Conservation (phyloP, 2,113 vertebrate species). For the Pachypanchax playfairii region DNA sequence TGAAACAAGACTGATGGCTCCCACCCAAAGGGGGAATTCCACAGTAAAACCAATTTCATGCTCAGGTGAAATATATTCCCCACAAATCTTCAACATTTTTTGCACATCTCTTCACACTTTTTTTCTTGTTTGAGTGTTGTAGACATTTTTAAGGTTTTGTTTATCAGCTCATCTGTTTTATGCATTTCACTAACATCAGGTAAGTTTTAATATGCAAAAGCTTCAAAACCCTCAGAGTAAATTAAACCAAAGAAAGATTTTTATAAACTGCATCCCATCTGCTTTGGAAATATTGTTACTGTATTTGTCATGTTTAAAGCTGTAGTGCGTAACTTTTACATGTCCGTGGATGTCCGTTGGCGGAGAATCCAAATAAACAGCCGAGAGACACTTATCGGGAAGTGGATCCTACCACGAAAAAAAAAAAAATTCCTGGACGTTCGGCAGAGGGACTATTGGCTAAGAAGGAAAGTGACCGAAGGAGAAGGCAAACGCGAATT, state of each 20-base stretch:
- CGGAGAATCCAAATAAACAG: no score
- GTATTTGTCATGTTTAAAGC: no score
- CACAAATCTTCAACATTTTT: slow-evolving; percentile 1
- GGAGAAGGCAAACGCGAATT: no score
- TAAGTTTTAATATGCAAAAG: neutral
- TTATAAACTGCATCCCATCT: neutral
- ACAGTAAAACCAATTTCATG: slow-evolving; percentile 40
- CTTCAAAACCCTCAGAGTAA: neutral
- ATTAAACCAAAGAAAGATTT: neutral
- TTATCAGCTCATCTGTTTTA: neutral
- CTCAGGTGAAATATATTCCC: slow-evolving; percentile 40
- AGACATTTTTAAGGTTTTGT: neutral
- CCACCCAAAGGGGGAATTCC: slow-evolving; percentile 72
- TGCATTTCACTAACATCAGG: neutral
- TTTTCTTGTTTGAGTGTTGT: neutral
- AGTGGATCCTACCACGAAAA: no score
- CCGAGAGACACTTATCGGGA: no score
- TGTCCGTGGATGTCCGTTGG: no score
- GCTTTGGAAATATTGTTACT: neutral
- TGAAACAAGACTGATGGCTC: slow-evolving; percentile 66
- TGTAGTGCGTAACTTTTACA: no score
- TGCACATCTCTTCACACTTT: neutral
- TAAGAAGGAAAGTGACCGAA: no score
- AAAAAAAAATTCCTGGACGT: no score
- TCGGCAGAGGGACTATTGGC: no score